Evolutionary conservation across 2,113 vertebrate genomes (phyloP).

Genomic region (Candoia aspera): DNA sequence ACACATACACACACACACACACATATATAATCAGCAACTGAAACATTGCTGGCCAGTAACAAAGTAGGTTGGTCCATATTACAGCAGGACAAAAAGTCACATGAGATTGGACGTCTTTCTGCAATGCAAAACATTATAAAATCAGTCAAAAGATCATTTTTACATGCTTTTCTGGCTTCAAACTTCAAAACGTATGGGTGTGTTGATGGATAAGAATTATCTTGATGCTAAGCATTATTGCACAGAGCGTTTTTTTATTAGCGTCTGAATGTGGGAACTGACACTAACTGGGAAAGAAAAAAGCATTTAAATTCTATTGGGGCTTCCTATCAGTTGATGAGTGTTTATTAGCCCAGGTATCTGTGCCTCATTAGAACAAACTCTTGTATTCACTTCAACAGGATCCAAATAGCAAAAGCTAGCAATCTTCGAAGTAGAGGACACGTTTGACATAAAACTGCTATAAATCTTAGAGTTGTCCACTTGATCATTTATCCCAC

Average conservation of each 20-base stretch:
- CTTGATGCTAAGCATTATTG: not conserved
- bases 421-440: not conserved
- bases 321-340: not conserved
- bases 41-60: not conserved
- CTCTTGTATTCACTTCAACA: not conserved
- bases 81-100: not conserved
- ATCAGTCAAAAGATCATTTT: not conserved
- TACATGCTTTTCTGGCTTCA: not conserved
- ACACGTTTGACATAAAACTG: not conserved
- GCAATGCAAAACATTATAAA: not conserved
- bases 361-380: not conserved
- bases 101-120: not conserved
- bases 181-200: not conserved
- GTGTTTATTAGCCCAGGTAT: not conserved
- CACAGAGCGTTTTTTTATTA: not conserved
- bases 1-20: rapidly evolving
- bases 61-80: not conserved
- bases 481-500: not conserved
- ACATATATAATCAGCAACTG: rapidly evolving
- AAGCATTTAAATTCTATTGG: not conserved
- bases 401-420: too few species aligned
- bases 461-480: not conserved
- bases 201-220: not conserved
- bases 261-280: not conserved
- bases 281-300: not conserved